Conservation (phyloP, 2,113 vertebrate species). For the Kobus ellipsiprymnus region DNA sequence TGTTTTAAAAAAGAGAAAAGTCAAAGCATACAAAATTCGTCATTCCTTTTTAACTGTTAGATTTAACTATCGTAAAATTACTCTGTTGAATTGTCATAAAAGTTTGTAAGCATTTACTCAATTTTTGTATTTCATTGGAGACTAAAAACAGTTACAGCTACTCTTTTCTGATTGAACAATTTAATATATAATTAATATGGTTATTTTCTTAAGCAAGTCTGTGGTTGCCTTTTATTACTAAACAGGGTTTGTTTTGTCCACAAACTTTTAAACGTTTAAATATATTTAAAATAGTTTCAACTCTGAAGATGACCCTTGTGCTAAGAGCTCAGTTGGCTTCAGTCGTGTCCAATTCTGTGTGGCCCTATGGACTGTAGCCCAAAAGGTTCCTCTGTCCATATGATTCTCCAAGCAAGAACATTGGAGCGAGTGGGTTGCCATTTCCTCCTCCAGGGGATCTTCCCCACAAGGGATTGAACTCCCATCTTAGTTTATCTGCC, state of each 20-base stretch:
- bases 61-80: neutral
- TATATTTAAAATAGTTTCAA: neutral
- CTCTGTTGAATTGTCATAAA: neutral
- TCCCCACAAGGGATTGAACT: neutral
- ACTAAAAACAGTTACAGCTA: neutral
- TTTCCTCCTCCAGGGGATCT: neutral
- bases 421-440: neutral
- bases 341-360: neutral
- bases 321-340: neutral
- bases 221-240: neutral
- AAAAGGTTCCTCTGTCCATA: neutral
- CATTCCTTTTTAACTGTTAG: neutral
- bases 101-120: neutral
- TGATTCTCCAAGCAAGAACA: neutral
- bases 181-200: neutral
- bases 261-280: neutral
- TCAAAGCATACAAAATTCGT: neutral
- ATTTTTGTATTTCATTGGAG: neutral
- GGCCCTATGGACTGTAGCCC: neutral
- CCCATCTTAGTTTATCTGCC: neutral
- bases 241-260: neutral
- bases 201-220: neutral
- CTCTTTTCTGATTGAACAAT: neutral
- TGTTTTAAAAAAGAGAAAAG: neutral
- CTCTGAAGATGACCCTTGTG: neutral